Evolutionary conservation across 2,888 invertebrate genomes (phyloP).

Genomic region (Dioctria linearis): DNA sequence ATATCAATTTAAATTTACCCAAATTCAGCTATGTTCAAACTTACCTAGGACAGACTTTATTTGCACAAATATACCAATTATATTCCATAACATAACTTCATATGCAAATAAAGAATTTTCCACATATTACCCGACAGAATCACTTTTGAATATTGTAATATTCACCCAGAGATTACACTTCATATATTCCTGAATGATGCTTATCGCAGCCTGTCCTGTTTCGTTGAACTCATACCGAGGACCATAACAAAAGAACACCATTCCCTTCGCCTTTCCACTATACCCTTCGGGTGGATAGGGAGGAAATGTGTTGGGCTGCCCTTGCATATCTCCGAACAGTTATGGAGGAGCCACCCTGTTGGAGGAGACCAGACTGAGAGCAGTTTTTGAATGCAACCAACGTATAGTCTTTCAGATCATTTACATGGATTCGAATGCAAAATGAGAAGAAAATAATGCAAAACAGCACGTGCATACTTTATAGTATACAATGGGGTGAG

Average conservation of each 20-base stretch:
- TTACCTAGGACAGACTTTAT: neutral
- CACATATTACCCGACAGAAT: conserved; percentile 52
- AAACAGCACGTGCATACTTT: conserved; percentile 51
- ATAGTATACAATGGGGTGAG: conserved; percentile 45
- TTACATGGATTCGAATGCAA: conserved; percentile 50
- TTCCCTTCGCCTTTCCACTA: neutral
- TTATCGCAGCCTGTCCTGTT: conserved; percentile 48
- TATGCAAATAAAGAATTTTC: conserved; percentile 47
- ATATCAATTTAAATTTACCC: no score
- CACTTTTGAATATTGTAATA: conserved; percentile 42
- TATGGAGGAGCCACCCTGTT: no score
- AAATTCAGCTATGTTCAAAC: no score
- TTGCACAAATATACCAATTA: conserved; percentile 18
- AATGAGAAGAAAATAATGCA: conserved; percentile 52
- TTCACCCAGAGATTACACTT: conserved; percentile 52
- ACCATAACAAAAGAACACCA: conserved; percentile 37
- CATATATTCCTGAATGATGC: conserved; percentile 51
- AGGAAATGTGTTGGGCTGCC: neutral
- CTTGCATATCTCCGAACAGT: conserved; percentile 25
- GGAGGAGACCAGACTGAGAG: conserved; percentile 17
- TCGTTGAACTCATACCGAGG: conserved; percentile 38
- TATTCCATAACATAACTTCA: conserved; percentile 16
- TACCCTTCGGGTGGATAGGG: no score
- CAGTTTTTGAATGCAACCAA: conserved; percentile 48
- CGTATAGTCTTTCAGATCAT: conserved; percentile 46